Base-by-base conservation (phyloP, 2,113 vertebrate species). In the Colinus virginianus region DNA sequence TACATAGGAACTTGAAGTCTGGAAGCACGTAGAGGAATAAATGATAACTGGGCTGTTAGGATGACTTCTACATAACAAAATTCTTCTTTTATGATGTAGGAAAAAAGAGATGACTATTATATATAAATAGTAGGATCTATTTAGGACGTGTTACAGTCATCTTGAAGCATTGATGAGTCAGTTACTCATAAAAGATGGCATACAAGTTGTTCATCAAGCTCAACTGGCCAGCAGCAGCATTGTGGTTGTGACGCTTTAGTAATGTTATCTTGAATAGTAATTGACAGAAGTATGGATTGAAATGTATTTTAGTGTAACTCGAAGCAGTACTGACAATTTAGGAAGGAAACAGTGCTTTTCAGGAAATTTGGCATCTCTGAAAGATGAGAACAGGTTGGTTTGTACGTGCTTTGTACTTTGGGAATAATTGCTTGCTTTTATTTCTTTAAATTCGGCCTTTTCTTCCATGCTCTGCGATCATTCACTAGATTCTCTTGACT, bases 401-500 rank as follows among this genome's bases (percentile, higher is more conserved):
- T 18, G 3, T 66, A 7, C 1, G 3, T 68, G 49, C 36, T 7
- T 1, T 34, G 18, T 89, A 78, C 32, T 71, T 81, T 28, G 28
- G 28, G 25, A 79, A 36, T 70, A 87, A 90, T 66, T 85, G 68
- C 71, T 91, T 91, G 53, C 1, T 69, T 90, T 93, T 70, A 40
- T 70, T 87, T 71, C 87, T 93, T 85, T 56, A 42, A 83, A 76
- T 92, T 78, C 78, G 85, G 11, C 56, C 9, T 77, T 30, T 38
- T 81, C 49, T 86, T 80, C 59, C 7, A 3, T 78, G 72, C 64
- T 62, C 19, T 85, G 0, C 51, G 83, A 64, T 85, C 49, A 62
- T 87, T 92, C 28, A 18, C 20, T 62, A 32, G 62, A 64, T n/a
- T 63, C 30, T 36, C 66, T 87, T 23, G 23, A 38, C 67, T 89